Percentiles rank a stretch among this genome's conserved stretches.
Conservation (phyloP, 2,797 vertebrate species). For the Clarias platycephalus region DNA sequence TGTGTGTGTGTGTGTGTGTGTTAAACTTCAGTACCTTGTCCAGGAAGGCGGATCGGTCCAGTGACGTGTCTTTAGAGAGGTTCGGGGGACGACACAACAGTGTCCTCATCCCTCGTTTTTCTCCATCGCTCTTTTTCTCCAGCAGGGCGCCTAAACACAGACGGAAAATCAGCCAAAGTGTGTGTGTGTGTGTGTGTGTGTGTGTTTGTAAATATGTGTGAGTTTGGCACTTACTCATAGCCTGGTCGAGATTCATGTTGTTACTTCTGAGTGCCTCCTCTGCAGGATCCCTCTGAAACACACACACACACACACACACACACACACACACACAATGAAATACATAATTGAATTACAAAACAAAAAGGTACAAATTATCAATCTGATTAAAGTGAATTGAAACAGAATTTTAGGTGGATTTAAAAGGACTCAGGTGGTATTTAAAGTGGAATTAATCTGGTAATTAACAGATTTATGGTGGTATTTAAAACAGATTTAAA, state of each 20-base stretch:
- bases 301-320: slow-evolving; percentile 18
- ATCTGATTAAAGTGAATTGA: background rate
- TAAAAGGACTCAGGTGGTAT: background rate
- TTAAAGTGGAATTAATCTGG: background rate
- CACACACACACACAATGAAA: background rate
- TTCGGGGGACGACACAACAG: slow-evolving; percentile 88
- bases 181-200: slow-evolving; percentile 3
- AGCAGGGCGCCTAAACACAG: slow-evolving; percentile 85
- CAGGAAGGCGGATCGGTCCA: slow-evolving; percentile 89
- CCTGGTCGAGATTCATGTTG: slow-evolving; percentile 98
- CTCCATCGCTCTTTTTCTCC: slow-evolving; percentile 98
- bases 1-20: background rate
- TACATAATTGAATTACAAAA: background rate
- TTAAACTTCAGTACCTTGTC: slow-evolving; percentile 82
- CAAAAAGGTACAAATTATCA: background rate
- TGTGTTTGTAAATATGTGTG: slow-evolving; percentile 11
- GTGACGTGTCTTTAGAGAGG: slow-evolving; percentile 91
- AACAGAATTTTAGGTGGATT: background rate
- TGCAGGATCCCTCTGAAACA: slow-evolving; percentile 93
- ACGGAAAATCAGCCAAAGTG: slow-evolving; percentile 13
- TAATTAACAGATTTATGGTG: background rate
- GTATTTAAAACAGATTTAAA: background rate
- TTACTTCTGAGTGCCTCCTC: slow-evolving; percentile 98
- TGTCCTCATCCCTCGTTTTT: slow-evolving; percentile 94
- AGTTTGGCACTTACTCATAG: slow-evolving; percentile 88